Conservation (phyloP, 2,888 invertebrate genomes). For the Nephrotoma guestfalica region DNA sequence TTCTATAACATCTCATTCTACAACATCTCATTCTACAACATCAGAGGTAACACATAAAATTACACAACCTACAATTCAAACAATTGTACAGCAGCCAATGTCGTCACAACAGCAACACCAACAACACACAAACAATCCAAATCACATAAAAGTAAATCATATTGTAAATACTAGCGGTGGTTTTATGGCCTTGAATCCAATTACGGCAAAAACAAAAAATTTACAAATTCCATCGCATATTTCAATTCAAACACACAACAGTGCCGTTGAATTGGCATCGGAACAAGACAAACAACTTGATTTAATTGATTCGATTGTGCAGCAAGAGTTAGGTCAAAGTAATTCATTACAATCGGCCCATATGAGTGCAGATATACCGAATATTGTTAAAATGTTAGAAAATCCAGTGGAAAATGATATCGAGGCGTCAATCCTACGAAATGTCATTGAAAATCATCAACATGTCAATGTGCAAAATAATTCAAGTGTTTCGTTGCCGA, state of each 20-base stretch:
- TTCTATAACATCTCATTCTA: constrained; percentile 9
- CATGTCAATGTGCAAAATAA: not conserved
- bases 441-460: constrained; percentile 12
- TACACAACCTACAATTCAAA: not conserved
- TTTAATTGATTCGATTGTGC: constrained; percentile 30
- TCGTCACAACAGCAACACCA: constrained; percentile 19
- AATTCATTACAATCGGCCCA: constrained; percentile 17
- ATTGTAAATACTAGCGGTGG: constrained; percentile 13
- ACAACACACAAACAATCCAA: constrained; percentile 13
- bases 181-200: constrained; percentile 28
- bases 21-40: constrained; percentile 3
- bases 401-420: constrained; percentile 18
- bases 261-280: constrained; percentile 24
- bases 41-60: constrained; percentile 10
- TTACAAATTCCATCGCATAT: constrained; percentile 28
- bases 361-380: constrained; percentile 29
- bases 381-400: constrained; percentile 38
- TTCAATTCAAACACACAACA: constrained; percentile 29
- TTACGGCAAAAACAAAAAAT: constrained; percentile 20
- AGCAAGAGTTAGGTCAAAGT: constrained; percentile 24
- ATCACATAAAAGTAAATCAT: constrained; percentile 8
- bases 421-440: constrained; percentile 18
- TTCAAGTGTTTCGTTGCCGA: not conserved
- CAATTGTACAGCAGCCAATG: constrained; percentile 17
- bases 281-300: constrained; percentile 31